Evolutionary conservation across 2,113 vertebrate genomes (phyloP).

Genomic region (Dinomys branickii): DNA sequence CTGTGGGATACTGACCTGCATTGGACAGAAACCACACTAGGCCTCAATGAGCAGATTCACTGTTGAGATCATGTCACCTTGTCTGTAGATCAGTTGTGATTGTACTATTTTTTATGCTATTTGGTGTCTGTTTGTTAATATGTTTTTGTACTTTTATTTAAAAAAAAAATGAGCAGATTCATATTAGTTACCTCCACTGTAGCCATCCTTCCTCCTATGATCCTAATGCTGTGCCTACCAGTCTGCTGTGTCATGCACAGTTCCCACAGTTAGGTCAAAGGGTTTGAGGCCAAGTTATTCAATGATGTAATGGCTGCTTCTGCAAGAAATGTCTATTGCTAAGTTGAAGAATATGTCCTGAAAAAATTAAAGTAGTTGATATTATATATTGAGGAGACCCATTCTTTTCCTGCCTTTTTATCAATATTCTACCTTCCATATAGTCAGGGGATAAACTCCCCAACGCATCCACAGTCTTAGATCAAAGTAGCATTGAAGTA

Average conservation of each 20-base stretch:
- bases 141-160: too few relatives aligned
- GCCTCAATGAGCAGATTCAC: background rate
- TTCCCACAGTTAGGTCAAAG: background rate
- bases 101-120: too few relatives aligned
- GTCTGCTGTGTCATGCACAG: background rate
- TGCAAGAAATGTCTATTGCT: background rate
- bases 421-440: background rate
- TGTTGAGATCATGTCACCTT: too few relatives aligned
- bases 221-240: background rate
- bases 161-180: background rate
- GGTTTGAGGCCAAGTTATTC: background rate
- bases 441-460: background rate
- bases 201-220: background rate
- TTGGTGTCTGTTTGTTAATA: too few relatives aligned
- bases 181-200: background rate
- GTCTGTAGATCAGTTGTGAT: too few relatives aligned
- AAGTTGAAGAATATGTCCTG: background rate
- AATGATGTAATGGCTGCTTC: background rate
- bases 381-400: background rate
- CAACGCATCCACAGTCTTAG: background rate
- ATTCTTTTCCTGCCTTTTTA: constrained; percentile 44
- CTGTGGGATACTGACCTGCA: background rate
- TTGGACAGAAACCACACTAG: background rate
- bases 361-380: constrained; percentile 18
- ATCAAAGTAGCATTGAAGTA: background rate